Conservation (phyloP, 2,888 invertebrate genomes). For the Heliconius erato region DNA sequence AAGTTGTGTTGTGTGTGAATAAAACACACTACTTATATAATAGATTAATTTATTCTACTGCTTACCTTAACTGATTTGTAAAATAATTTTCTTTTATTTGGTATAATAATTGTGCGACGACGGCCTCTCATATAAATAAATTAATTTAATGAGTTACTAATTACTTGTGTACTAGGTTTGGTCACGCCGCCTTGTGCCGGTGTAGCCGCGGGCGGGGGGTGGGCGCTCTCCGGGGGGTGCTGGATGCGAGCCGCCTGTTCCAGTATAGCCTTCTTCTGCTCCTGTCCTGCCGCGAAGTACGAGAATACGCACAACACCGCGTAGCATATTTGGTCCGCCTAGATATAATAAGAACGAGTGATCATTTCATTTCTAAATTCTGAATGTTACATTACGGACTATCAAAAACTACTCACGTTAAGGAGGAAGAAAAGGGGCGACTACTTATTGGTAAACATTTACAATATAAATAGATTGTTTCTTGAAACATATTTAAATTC, state of each 20-base stretch:
- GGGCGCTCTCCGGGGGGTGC: constrained; percentile 52
- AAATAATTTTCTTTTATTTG: not conserved
- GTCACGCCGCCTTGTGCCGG: constrained; percentile 43
- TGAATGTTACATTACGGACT: not conserved
- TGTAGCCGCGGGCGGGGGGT: constrained; percentile 48
- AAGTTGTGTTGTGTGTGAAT: not conserved
- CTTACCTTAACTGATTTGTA: no score
- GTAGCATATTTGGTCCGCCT: constrained; percentile 99
- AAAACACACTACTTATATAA: not conserved
- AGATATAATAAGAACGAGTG: constrained; percentile 47
- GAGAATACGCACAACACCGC: constrained; percentile 99
- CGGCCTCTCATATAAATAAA: not conserved
- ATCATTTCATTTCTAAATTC: not conserved
- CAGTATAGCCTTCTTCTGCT: constrained; percentile 87
- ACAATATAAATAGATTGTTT: not conserved
- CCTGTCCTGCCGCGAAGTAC: constrained; percentile 97
- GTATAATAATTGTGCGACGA: not conserved
- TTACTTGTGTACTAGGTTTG: constrained; percentile 46
- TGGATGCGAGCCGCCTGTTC: constrained; percentile 81
- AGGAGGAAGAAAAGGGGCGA: not conserved
- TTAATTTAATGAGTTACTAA: not conserved
- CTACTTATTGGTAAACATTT: not conserved
- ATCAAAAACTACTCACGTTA: not conserved
- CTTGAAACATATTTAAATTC: not conserved
- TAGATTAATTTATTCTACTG: not conserved